phyloP scores from a whole-genome alignment of 23 tunicate species.

The Diplosoma virens region DNA sequence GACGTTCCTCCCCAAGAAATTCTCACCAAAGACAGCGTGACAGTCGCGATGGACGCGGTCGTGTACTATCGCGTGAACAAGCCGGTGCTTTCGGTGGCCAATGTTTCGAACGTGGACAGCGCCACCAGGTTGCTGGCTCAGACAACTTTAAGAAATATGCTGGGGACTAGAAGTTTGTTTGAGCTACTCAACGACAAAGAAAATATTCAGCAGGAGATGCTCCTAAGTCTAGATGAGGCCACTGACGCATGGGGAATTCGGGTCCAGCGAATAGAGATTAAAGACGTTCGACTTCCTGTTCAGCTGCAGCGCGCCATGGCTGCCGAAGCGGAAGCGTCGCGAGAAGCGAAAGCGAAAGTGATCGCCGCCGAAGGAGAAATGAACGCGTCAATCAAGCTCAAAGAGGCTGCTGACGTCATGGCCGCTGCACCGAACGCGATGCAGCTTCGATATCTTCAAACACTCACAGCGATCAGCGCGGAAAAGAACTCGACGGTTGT shows the following conservation, averaged over 20 bases:
- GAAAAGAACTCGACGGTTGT: slow-evolving; percentile 93
- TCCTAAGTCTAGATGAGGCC: slow-evolving; percentile 58
- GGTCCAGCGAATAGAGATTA: slow-evolving; percentile 88
- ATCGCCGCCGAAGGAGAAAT: slow-evolving; percentile 97
- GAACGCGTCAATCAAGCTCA: slow-evolving; percentile 84
- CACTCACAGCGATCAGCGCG: slow-evolving; percentile 77
- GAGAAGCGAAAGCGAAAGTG: slow-evolving; percentile 96
- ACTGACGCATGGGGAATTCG: slow-evolving; percentile 95
- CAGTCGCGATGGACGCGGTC: slow-evolving; percentile 93
- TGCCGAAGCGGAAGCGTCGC: slow-evolving; percentile 94
- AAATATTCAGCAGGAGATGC: slow-evolving; percentile 68
- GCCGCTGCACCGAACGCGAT: slow-evolving; percentile 76
- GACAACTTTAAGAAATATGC: slow-evolving; percentile 88
- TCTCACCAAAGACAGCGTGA: slow-evolving; percentile 89
- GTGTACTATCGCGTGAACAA: slow-evolving; percentile 78
- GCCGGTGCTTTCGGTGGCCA: slow-evolving; percentile 61
- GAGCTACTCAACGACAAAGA: slow-evolving; percentile 84
- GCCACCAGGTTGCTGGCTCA: slow-evolving; percentile 93
- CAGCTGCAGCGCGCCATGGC: slow-evolving; percentile 98
- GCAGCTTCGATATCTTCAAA: slow-evolving; percentile 87
- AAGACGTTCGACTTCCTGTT: slow-evolving; percentile 80
- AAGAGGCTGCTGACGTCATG: slow-evolving; percentile 94
- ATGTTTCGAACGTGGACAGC: slow-evolving; percentile 78
- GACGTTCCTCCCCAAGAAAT: slow-evolving; percentile 98
- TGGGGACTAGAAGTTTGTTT: slow-evolving; percentile 68